Evolutionary conservation across 2,797 vertebrate genomes (phyloP).

Genomic region (Heliangelus exortis): DNA sequence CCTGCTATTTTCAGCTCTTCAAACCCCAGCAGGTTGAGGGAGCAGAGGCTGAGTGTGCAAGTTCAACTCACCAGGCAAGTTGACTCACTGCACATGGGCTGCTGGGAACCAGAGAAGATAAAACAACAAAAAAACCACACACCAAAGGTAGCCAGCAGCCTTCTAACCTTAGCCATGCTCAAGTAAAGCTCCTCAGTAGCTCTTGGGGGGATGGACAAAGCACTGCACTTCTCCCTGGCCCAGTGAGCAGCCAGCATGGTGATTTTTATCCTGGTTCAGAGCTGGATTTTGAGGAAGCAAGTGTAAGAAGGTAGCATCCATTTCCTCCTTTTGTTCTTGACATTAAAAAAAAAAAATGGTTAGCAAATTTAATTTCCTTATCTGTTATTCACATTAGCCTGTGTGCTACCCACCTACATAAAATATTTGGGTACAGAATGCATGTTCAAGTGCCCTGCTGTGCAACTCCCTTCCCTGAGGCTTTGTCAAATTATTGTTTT

Average conservation of each 20-base stretch:
- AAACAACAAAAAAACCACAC: neutral
- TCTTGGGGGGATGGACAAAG: neutral
- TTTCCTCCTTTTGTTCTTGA: conserved; percentile 33
- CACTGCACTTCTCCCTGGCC: neutral
- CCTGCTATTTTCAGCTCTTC: neutral
- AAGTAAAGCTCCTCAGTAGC: neutral
- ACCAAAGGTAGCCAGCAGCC: neutral
- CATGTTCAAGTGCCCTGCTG: neutral
- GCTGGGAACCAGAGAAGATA: neutral
- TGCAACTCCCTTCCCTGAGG: neutral
- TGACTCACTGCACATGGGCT: neutral
- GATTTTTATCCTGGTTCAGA: neutral
- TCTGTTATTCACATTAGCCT: neutral
- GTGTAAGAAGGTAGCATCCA: neutral
- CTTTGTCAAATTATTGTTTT: neutral
- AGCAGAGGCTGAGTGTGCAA: neutral
- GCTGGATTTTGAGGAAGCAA: neutral
- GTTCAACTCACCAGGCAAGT: neutral
- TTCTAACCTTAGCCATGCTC: neutral
- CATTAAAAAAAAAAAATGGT: neutral
- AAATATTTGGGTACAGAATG: conserved; percentile 12
- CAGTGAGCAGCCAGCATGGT: neutral
- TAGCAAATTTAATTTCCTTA: neutral
- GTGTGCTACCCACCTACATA: neutral
- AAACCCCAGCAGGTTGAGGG: neutral